Evolutionary conservation across 2,113 vertebrate genomes (phyloP).

Genomic region (Coracopsis vasa): DNA sequence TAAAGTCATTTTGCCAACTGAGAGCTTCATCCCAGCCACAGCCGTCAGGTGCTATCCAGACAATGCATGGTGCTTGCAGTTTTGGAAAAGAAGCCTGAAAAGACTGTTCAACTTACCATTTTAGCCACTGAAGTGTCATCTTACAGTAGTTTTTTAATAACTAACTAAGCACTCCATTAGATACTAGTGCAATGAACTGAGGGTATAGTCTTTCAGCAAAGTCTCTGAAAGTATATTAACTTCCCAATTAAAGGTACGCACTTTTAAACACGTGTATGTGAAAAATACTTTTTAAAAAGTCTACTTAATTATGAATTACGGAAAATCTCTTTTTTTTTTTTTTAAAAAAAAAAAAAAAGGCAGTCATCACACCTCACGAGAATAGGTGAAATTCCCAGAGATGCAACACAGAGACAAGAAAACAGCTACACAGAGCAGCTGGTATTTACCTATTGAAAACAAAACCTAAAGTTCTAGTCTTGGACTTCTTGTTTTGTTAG

Average conservation of each 20-base stretch:
- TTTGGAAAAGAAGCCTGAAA: accelerated
- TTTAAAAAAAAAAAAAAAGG: neutral
- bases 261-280: neutral
- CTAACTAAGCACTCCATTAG: neutral
- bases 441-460: accelerated
- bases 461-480: neutral
- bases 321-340: neutral
- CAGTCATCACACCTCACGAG: accelerated
- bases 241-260: neutral
- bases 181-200: neutral
- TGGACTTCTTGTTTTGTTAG: neutral
- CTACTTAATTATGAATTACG: neutral
- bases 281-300: neutral
- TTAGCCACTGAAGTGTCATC: neutral
- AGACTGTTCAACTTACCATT: neutral
- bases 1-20: neutral
- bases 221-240: neutral
- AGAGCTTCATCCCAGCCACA: neutral
- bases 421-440: neutral
- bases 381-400: neutral
- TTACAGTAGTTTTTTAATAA: neutral
- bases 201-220: neutral
- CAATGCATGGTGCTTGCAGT: neutral
- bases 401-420: neutral
- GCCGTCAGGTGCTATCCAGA: neutral